Evolutionary conservation across 2,888 invertebrate species (phyloP), one percentile per base, ranked within the genome.

Genomic region (Epistrophe eligans): DNA sequence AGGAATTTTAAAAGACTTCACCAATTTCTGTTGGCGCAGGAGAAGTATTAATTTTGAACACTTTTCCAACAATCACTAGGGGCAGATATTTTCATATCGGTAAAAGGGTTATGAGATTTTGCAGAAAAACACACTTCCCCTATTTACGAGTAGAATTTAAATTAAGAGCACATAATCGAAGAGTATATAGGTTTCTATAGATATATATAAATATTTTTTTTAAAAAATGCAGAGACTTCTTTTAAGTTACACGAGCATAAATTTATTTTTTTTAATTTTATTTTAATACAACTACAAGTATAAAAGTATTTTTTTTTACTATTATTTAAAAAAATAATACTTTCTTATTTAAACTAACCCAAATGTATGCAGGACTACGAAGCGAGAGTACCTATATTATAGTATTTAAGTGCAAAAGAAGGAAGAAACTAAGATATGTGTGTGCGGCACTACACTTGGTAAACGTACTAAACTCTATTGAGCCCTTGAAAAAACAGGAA

Each of bases 361-460:
- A 64, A 85, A 70, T 62, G 19, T 50, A 60, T 55, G 71, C 45
- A 77, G 67, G 32, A 77, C 71, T 72, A 77, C 43, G 50, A 85
- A 74, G 85, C 82, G 52, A 85, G 43, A 77, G 60, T 32, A 48
- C 38, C 55, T 67, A 62, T 28, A 24, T 70, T 62, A 2, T 55
- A 40, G 40, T 62, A 57, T 55, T 77, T 71, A 50, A 79, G 74
- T 85, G 82, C 77, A 81, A 85, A 77, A 80, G 82, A 64, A 70
- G 62, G 67, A 73, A 38, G 40, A 74, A 77, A 85, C 77, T 82
- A 74, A 82, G 82, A 79, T 82, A 77, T 70, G 70, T 70, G 70
- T 74, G 85, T 85, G 85, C 82, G 38, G 62, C 60, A 73, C 81
- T 81, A 81, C 73, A 81, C 84, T 85, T 67, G 81, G 57, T 67